phyloP scores from a whole-genome alignment of 2,797 vertebrate species.

The Crenuchus spilurus region DNA sequence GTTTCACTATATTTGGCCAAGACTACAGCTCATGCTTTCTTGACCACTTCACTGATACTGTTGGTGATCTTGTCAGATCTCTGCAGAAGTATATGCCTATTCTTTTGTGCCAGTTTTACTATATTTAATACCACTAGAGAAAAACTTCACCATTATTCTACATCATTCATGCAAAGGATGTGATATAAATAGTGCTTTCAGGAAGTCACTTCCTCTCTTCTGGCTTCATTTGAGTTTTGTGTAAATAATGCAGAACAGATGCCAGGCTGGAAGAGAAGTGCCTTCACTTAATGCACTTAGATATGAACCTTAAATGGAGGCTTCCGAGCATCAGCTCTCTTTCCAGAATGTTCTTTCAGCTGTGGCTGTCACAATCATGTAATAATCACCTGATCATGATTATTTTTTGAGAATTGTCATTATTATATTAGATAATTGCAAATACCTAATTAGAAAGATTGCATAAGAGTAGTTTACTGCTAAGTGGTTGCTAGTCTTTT shows the following conservation, averaged over 20 bases:
- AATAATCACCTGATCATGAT: too few species aligned
- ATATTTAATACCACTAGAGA: neutral
- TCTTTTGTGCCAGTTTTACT: neutral
- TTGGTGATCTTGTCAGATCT: neutral
- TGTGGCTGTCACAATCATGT: too few species aligned
- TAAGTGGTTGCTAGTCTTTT: too few species aligned
- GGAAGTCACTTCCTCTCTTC: neutral
- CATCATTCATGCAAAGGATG: neutral
- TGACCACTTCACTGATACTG: neutral
- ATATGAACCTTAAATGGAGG: neutral
- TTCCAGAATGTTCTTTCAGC: neutral
- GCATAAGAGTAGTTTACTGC: too few species aligned
- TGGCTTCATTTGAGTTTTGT: neutral
- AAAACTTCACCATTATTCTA: neutral
- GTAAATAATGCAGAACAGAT: neutral
- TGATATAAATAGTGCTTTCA: neutral
- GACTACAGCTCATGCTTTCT: slow-evolving; percentile 14
- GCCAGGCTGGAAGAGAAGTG: neutral
- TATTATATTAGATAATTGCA: too few species aligned
- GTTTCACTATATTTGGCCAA: slow-evolving; percentile 17
- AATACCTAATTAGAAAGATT: too few species aligned
- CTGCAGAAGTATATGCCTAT: neutral
- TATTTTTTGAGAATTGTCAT: neutral
- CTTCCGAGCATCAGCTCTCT: neutral
- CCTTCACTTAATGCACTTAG: neutral